Conservation (phyloP, 2,888 invertebrate species). For the Rotaria macrura region DNA sequence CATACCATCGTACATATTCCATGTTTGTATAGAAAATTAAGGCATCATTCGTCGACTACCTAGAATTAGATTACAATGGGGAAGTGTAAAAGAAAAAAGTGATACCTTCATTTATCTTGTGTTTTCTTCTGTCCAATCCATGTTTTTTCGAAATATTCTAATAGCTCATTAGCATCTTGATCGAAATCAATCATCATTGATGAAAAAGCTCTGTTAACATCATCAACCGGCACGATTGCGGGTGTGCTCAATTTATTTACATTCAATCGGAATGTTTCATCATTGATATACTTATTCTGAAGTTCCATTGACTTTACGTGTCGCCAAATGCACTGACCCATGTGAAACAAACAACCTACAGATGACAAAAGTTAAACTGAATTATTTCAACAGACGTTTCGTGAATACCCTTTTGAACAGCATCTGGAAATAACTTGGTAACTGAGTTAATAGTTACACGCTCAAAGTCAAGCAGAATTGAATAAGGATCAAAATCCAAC, state of each 20-base stretch:
- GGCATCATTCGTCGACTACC: too few relatives aligned
- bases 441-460: not conserved
- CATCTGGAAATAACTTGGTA: not conserved
- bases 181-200: not conserved
- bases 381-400: not conserved
- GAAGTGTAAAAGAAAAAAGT: too few relatives aligned
- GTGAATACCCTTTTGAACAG: not conserved
- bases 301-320: conserved; percentile 18
- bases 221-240: not conserved
- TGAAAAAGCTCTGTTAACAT: not conserved
- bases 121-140: not conserved
- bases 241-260: not conserved
- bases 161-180: not conserved
- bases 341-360: not conserved
- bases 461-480: not conserved
- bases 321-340: conserved; percentile 18
- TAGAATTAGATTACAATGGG: too few relatives aligned
- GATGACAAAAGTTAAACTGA: not conserved
- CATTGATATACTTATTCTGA: not conserved
- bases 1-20: too few relatives aligned
- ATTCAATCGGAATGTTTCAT: not conserved
- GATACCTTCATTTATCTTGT: not conserved
- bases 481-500: not conserved
- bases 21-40: too few relatives aligned
- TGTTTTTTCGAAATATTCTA: not conserved